Evolutionary conservation across 35 echinoderm and acorn worm genomes (phyloP).

Genomic region (Ophioderma brevispina): DNA sequence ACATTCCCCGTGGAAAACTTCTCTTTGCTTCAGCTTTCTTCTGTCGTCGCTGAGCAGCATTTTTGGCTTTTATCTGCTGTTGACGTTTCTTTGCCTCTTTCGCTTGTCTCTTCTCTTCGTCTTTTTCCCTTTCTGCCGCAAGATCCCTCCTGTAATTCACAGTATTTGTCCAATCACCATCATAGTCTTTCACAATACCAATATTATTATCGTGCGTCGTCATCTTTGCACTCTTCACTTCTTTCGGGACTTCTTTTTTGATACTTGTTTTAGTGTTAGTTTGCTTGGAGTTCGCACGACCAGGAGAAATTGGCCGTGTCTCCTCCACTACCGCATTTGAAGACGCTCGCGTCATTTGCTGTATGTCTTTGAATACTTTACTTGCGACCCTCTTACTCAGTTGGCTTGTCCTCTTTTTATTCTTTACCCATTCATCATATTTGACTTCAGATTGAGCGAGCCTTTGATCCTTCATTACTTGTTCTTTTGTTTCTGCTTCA

Average conservation of each 20-base stretch:
- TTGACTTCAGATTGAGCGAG: not conserved
- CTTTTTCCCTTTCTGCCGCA: not conserved
- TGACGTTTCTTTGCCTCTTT: not conserved
- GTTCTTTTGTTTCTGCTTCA: not conserved
- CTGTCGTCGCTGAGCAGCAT: not conserved
- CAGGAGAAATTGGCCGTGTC: no score
- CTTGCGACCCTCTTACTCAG: no score
- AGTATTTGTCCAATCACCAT: not conserved
- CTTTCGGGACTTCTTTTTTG: no score
- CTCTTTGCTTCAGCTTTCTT: not conserved
- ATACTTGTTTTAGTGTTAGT: no score
- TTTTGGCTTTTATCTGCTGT: not conserved
- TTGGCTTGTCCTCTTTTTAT: not conserved
- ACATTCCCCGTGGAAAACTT: not conserved
- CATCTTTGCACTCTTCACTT: no score
- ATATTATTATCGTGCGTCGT: not conserved
- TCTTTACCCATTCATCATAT: not conserved
- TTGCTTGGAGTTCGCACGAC: no score
- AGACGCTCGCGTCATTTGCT: no score
- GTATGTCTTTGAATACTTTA: no score
- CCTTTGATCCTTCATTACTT: not conserved
- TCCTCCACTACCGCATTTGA: no score
- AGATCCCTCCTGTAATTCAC: not conserved
- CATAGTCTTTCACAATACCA: not conserved
- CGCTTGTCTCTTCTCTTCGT: no score